Evolutionary conservation across 2,797 vertebrate species (phyloP), one percentile per base, ranked within the genome.

Genomic region (Lepidocolaptes lacrymiger): DNA sequence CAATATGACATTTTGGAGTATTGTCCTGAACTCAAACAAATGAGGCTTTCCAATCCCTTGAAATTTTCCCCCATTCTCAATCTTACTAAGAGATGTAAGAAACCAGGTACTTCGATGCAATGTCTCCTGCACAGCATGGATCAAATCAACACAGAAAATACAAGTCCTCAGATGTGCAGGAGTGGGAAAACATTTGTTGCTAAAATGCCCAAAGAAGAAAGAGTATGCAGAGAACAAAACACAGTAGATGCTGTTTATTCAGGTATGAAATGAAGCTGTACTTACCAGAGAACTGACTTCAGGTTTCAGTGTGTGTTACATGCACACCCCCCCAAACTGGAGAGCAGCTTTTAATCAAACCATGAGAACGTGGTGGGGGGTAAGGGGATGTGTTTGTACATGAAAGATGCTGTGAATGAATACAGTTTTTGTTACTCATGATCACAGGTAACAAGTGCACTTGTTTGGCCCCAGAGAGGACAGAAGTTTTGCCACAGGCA

Each of bases 221-320:
- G n/a, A 61, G 39, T 79, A 66, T 24, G 61, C 39, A 90, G 64
- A 75, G 69, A 88, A 77, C 30, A 56, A 62, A 76, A 69, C 18
- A n/a, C 2, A 32, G 37, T 9, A 55, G 72, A 27, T 16, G 39
- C 6, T 77, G 32, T 44, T 86, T 76, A 77, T 74, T 87, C 41
- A 77, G 64, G 67, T 52, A 92, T 34, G 75, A 95, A 92, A 96
- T 54, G 78, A 81, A 89, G 67, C 34, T 30, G 85, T 96, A 97
- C 97, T 97, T 97, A 97, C 97, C 97, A 63, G 66, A 92, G 64
- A 14, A 92, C 64, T 67, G 62, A 83, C 61, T 67, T 76, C 95
- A 59, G 85, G 89, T 46, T 46, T 66, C 63, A 64, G 30, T 24
- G 32, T 63, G 39, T 73, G 89, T 75, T 59, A 91, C 39, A 67